These are phyloP conservation scores for Lucifuga dentata DNA, from an alignment of 2,113 vertebrate genomes.

Conservation along the genomic window DNA sequence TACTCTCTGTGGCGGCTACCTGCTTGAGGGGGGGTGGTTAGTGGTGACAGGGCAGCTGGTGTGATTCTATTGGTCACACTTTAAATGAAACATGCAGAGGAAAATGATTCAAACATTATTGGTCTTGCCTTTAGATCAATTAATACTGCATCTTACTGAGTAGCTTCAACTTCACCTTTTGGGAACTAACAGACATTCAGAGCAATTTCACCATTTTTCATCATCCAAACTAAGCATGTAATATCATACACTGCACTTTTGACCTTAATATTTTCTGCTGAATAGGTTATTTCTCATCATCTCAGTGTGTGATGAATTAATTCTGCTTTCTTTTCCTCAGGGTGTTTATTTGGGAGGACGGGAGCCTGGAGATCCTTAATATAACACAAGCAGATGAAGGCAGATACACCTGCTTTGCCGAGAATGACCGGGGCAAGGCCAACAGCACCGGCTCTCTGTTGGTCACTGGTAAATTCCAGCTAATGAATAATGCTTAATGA, in stretches of 20 bases:
- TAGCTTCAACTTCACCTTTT: constrained; percentile 4
- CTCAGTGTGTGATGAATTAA: constrained; percentile 21
- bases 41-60: constrained; percentile 32
- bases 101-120: constrained; percentile 31
- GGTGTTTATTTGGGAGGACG: constrained; percentile 92
- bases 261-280: constrained; percentile 39
- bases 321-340: constrained; percentile 71
- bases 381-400: constrained; percentile 91
- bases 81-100: constrained; percentile 48
- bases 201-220: constrained; percentile 48
- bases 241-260: constrained; percentile 42
- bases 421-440: constrained; percentile 93
- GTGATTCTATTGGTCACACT: constrained; percentile 40
- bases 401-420: constrained; percentile 94
- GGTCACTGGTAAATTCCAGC: constrained; percentile 87
- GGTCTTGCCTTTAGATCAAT: constrained; percentile 4
- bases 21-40: constrained; percentile 31
- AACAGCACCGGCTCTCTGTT: constrained; percentile 91
- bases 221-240: constrained; percentile 24
- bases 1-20: constrained; percentile 26
- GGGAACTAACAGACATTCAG: background rate
- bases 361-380: constrained; percentile 94
- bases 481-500: background rate
- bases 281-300: constrained; percentile 48
- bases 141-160: constrained; percentile 14